Evolutionary conservation across 2,888 invertebrate species (phyloP), one percentile per base, ranked within the genome.

Genomic region (Amiota communis): DNA sequence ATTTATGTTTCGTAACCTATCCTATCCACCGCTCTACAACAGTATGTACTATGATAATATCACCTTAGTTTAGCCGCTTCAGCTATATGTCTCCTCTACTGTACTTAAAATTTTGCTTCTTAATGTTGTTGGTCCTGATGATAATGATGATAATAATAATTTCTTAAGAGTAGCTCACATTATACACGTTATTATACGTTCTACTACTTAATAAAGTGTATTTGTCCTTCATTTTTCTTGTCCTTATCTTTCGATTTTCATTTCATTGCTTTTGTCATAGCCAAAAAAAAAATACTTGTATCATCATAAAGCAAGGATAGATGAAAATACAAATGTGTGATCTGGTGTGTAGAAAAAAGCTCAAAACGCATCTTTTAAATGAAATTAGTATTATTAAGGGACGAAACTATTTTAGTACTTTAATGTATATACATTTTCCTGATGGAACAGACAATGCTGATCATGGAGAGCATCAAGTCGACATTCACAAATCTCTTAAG

Each of bases 1-100:
- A 67, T 67, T 67, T 67, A 67, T 67, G 67, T 67, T 48, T 49
- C 13, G 20, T 23, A 17, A 23, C 23, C 17, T 65, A 15, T 9
- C 47, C 47, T 11, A n/a, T 23, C 13, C 12, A 8, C 63, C 46
- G n/a, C n/a, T 6, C 63, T 23, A 23, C 23, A 23, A 23, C 23
- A 23, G 1, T 23, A 23, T 3, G n/a, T n/a, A n/a, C n/a, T n/a
- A n/a, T n/a, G n/a, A n/a, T n/a, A n/a, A n/a, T 23, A 23, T 23
- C 23, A 23, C 23, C 23, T 23, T 23, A 23, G n/a, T n/a, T n/a
- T n/a, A n/a, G n/a, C n/a, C n/a, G 23, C 23, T 23, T 23, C 23
- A 23, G 23, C 3, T 3, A 23, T 23, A 23, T 1, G 3, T 3
- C 3, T 3, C 23, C 23, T 2, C 3, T 2, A 3, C 3, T 23